Evolutionary conservation across 2,888 invertebrate species (phyloP), one percentile per base, ranked within the genome.

Genomic region (Trilocha varians): DNA sequence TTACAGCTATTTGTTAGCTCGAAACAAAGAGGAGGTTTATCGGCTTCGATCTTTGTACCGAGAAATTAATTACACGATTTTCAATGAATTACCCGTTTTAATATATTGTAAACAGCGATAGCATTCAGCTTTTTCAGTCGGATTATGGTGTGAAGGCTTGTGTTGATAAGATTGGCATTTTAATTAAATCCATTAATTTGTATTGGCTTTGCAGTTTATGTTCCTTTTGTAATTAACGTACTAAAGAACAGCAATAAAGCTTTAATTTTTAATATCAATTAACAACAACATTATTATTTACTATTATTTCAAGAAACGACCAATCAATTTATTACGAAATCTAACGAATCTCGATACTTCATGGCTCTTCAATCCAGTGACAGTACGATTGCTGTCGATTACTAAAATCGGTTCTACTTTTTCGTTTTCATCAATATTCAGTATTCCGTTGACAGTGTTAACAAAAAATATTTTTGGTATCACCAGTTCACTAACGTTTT

Each of bases 391-490:
- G 48, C 50, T 76, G 43, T 83, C 68, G 6, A 84, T 51, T 4
- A 83, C 59, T 3, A 79, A 40, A 43, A 83, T 50, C 0, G 78
- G 77, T 34, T 78, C 74, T 2, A 52, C 42, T 13, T 50, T 48
- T 14, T 54, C 46, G 32, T 55, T 65, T 33, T 58, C 65, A 9
- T 42, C 40, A 0, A 47, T 38, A 37, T 55, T 46, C 14, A 50
- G 41, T 25, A 51, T 50, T 5, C 38, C 53, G 4, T 50, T 43
- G 2, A 40, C 46, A 44, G 62, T 65, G 32, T 58, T 71, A 0
- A 82, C 70, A 43, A 84, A 84, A 50, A 73, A 83, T 39, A 84
- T 62, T 16, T 55, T 47, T 11, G 83, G 83, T 42, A 82, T 53
- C 36, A 63, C 64, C 13, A 62, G 40, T 14, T 51, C 34, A 14